Conservation (phyloP, 2,888 invertebrate species). For the Buathra laborator region DNA sequence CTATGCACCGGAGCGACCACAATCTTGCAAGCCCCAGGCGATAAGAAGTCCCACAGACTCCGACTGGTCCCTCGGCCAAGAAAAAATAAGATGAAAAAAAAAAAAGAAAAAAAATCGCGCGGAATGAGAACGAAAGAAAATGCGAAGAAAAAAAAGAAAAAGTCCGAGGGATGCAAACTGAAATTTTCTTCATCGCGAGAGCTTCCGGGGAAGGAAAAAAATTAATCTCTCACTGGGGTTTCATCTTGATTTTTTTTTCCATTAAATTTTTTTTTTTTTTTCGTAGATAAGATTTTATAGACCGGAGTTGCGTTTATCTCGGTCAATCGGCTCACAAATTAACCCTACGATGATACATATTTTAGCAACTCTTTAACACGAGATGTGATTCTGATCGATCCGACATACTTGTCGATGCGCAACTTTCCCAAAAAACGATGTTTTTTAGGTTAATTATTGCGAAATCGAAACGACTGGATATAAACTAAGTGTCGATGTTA, state of each 20-base stretch:
- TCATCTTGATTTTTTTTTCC: constrained; percentile 26
- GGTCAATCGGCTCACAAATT: constrained; percentile 11
- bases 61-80: constrained; percentile 34
- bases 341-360: background rate
- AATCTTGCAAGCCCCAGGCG: constrained; percentile 75
- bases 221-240: constrained; percentile 58
- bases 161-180: constrained; percentile 52
- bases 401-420: too few relatives aligned
- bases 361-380: background rate
- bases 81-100: constrained; percentile 54
- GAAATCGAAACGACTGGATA: too few relatives aligned
- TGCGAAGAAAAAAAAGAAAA: constrained; percentile 36
- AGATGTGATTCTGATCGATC: too few relatives aligned
- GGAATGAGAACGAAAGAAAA: constrained; percentile 25
- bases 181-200: constrained; percentile 56
- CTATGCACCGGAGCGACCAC: constrained; percentile 64
- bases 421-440: too few relatives aligned
- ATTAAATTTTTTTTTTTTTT: background rate
- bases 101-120: constrained; percentile 47
- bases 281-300: background rate
- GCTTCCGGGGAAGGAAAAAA: constrained; percentile 52
- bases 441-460: too few relatives aligned
- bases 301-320: background rate
- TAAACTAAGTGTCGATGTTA: too few relatives aligned
- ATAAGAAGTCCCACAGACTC: constrained; percentile 66